Evolutionary conservation across 1,140 invertebrate species (phyloP).

Genomic region (Hyles euphorbiae): DNA sequence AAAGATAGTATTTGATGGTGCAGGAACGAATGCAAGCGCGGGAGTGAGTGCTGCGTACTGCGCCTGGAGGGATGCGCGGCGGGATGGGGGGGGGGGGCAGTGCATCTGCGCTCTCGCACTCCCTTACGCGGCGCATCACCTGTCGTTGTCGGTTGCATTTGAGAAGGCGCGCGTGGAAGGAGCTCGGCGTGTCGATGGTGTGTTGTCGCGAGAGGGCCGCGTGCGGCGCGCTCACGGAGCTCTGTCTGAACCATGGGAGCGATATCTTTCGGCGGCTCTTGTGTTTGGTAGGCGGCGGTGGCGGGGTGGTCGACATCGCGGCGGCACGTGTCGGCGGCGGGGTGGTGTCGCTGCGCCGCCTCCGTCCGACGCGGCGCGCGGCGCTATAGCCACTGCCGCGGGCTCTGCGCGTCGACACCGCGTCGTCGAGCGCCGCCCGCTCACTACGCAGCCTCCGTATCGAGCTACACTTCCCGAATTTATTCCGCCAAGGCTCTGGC

Average conservation of each 20-base stretch:
- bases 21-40: conserved; percentile 14
- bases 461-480: conserved; percentile 64
- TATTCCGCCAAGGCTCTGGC: conserved; percentile 40
- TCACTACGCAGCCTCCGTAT: conserved; percentile 73
- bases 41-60: conserved; percentile 12
- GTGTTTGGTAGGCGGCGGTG: conserved; percentile 73
- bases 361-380: conserved; percentile 52
- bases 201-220: conserved; percentile 86
- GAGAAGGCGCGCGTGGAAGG: conserved; percentile 83
- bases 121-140: conserved; percentile 40
- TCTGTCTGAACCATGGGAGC: conserved; percentile 90
- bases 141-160: conserved; percentile 58
- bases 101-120: conserved; percentile 5
- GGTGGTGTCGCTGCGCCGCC: conserved; percentile 36
- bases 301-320: conserved; percentile 73
- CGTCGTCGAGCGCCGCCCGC: conserved; percentile 36
- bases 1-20: neutral
- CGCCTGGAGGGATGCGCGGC: neutral
- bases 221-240: conserved; percentile 82
- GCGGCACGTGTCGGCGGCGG: conserved; percentile 35
- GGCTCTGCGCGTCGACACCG: conserved; percentile 24
- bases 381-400: conserved; percentile 54
- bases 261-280: conserved; percentile 90
- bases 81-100: conserved; percentile 4
- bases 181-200: conserved; percentile 91